These are phyloP conservation scores for Anarrhichthys ocellatus DNA, from an alignment of 2,113 vertebrate genomes.

Conservation along the genomic window DNA sequence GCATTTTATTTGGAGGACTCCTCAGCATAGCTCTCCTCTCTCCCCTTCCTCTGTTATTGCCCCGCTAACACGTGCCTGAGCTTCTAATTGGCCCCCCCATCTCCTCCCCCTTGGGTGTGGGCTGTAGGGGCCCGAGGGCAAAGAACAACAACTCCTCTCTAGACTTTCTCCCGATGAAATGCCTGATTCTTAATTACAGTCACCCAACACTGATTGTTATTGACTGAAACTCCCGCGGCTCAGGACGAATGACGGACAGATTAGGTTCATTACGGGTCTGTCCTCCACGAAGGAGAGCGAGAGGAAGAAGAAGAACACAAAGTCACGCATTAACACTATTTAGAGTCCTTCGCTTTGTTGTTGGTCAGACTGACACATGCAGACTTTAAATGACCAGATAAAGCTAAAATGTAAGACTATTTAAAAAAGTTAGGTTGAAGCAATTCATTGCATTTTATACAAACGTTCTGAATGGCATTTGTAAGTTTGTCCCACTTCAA, in stretches of 20 bases:
- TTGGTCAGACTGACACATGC: background rate
- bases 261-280: slow-evolving; percentile 85
- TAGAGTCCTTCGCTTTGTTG: slow-evolving; percentile 34
- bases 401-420: background rate
- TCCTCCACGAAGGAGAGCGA: slow-evolving; percentile 71
- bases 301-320: slow-evolving; percentile 49
- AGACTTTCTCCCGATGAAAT: slow-evolving; percentile 84
- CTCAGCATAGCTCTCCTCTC: slow-evolving; percentile 43
- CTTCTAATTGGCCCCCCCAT: slow-evolving; percentile 82
- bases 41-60: slow-evolving; percentile 65
- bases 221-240: slow-evolving; percentile 85
- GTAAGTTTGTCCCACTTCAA: background rate
- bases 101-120: slow-evolving; percentile 47
- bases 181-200: slow-evolving; percentile 87
- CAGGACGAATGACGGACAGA: slow-evolving; percentile 84
- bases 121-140: slow-evolving; percentile 55
- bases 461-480: background rate
- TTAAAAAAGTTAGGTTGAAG: background rate
- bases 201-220: slow-evolving; percentile 88
- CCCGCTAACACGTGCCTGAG: slow-evolving; percentile 80
- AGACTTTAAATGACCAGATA: background rate
- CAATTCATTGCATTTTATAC: background rate
- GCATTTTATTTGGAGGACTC: slow-evolving; percentile 79
- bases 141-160: slow-evolving; percentile 59
- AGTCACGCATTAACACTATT: slow-evolving; percentile 60